These are phyloP conservation scores for Phalangium opilio DNA, from an alignment of 2,888 invertebrate species.

Conservation along the genomic window DNA sequence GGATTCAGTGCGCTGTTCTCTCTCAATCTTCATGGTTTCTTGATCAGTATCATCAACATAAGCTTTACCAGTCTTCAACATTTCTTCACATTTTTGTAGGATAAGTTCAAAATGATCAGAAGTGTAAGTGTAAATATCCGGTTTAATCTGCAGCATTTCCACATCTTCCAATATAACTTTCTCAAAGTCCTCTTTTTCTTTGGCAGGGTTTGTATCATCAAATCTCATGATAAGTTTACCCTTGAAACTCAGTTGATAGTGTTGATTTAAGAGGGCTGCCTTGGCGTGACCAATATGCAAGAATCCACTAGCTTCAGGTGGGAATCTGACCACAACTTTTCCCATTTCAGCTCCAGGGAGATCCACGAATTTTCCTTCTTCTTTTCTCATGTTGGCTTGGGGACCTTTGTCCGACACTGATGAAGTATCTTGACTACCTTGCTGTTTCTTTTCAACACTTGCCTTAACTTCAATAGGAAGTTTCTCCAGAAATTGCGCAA, in stretches of 20 bases:
- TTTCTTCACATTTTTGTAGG: conserved; percentile 66
- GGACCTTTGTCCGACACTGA: background rate
- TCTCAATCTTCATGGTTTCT: conserved; percentile 82
- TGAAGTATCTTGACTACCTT: conserved; percentile 1
- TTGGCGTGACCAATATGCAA: conserved; percentile 98
- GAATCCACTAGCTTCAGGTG: conserved; percentile 98
- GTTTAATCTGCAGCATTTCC: conserved; percentile 73
- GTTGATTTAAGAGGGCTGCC: conserved; percentile 92
- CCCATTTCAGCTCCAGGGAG: conserved; percentile 93
- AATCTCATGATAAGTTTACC: conserved; percentile 96
- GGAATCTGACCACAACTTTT: conserved; percentile 93
- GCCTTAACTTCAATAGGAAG: background rate
- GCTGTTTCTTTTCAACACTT: background rate
- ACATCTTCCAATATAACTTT: conserved; percentile 86
- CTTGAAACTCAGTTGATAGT: conserved; percentile 81
- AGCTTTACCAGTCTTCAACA: conserved; percentile 76
- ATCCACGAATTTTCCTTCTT: conserved; percentile 93
- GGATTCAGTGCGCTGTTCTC: conserved; percentile 76
- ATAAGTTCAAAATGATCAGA: conserved; percentile 93
- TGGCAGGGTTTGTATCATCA: conserved; percentile 98
- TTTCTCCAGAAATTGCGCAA: background rate
- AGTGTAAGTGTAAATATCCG: conserved; percentile 83
- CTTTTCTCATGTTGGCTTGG: conserved; percentile 36
- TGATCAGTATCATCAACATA: conserved; percentile 94
- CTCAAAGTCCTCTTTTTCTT: conserved; percentile 93